Conservation (phyloP, 1,140 invertebrate species). For the Zaprionus tsacasi region DNA sequence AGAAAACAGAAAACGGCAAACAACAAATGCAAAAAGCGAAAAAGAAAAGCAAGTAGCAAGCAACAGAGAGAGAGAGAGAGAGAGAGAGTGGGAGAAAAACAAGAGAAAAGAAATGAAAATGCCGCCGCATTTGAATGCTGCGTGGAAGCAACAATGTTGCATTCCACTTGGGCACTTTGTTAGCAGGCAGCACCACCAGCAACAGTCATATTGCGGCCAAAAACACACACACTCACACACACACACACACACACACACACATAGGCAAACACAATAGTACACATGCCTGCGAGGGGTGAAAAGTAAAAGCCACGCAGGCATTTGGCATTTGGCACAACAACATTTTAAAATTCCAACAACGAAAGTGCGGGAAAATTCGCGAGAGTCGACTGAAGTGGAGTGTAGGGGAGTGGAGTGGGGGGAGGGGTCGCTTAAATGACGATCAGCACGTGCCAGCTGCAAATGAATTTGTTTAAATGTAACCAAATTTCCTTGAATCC, state of each 20-base stretch:
- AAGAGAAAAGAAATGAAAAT: conserved; percentile 60
- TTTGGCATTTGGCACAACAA: conserved; percentile 36
- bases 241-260: conserved; percentile 18
- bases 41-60: conserved; percentile 7
- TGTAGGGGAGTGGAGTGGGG: neutral
- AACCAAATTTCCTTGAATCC: neutral
- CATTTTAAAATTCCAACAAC: conserved; percentile 76
- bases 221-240: conserved; percentile 29
- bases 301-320: conserved; percentile 54
- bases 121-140: conserved; percentile 79
- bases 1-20: conserved; percentile 42
- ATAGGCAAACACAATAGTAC: neutral
- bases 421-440: conserved; percentile 64
- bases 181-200: conserved; percentile 58
- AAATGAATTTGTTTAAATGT: conserved; percentile 44
- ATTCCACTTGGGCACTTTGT: conserved; percentile 81
- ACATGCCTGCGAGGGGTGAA: conserved; percentile 29
- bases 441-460: conserved; percentile 66
- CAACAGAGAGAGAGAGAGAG: too few relatives aligned
- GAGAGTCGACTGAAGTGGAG: neutral
- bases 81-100: neutral
- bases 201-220: conserved; percentile 48
- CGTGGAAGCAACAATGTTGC: conserved; percentile 79
- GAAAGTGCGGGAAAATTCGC: conserved; percentile 71
- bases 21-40: conserved; percentile 11